A percentile compares a stretch with the other conserved stretches of the same genome.
These are phyloP conservation scores for Phacellophora camtschatica DNA, from an alignment of 30 jellyfish, hydroid and myxozoan species.

Conservation along the genomic window DNA sequence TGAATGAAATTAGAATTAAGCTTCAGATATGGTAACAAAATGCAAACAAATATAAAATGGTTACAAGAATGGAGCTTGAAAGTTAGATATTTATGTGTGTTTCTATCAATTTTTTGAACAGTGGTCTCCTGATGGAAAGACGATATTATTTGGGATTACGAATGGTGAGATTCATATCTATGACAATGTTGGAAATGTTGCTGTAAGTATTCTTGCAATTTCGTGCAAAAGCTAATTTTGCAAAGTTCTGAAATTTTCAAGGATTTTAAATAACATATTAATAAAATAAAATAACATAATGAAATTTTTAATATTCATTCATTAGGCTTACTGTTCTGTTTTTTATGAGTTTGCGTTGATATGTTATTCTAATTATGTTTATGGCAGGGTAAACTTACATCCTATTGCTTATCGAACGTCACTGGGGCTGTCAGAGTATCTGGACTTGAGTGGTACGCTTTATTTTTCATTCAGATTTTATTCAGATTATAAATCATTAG, in stretches of 20 bases:
- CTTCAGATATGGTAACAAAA: no score
- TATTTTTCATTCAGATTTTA: no score
- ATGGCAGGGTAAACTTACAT: constrained; percentile 70
- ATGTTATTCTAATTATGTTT: not conserved
- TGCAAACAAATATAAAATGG: not conserved
- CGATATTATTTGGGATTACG: constrained; percentile 76
- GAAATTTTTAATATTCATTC: no score
- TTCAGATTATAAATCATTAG: no score
- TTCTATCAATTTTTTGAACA: not conserved
- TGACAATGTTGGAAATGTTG: constrained; percentile 84
- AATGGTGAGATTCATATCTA: constrained; percentile 91
- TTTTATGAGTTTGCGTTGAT: not conserved
- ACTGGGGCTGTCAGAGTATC: constrained; percentile 78
- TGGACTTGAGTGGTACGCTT: constrained; percentile 82
- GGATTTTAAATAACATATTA: no score
- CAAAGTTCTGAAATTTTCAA: no score
- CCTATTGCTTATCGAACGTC: constrained; percentile 73
- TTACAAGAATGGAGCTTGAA: not conserved
- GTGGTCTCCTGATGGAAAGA: constrained; percentile 99
- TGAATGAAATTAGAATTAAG: no score
- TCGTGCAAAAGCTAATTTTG: no score
- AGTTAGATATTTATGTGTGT: not conserved
- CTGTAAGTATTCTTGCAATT: constrained; percentile 72
- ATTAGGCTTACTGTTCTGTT: no score
- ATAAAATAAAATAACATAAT: no score